Conservation (phyloP, 2,113 vertebrate species). For the Hylia prasina region DNA sequence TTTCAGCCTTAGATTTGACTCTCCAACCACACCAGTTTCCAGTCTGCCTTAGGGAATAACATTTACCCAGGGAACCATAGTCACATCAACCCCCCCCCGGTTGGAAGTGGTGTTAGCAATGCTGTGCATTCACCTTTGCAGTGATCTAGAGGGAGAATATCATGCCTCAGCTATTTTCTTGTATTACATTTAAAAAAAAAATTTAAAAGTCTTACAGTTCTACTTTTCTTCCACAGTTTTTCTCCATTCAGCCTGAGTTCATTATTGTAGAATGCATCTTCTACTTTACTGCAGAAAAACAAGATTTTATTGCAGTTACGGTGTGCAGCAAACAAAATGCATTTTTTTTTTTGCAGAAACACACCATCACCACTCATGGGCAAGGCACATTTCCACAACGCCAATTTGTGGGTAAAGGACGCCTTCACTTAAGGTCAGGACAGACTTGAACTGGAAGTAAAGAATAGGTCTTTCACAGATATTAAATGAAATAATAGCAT, state of each 20-base stretch:
- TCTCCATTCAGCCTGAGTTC: conserved; percentile 92
- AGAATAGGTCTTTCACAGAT: neutral
- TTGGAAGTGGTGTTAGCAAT: neutral
- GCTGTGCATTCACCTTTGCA: neutral
- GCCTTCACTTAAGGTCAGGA: neutral
- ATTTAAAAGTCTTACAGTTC: conserved; percentile 78
- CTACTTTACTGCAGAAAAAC: conserved; percentile 85
- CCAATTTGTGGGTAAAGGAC: neutral
- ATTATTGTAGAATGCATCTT: conserved; percentile 91
- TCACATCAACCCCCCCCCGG: neutral
- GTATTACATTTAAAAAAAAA: neutral
- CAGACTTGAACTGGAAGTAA: neutral
- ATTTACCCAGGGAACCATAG: neutral
- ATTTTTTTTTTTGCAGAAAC: neutral
- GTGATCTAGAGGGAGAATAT: neutral
- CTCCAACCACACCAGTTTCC: neutral
- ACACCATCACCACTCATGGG: neutral
- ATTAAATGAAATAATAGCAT: neutral
- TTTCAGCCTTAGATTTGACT: neutral
- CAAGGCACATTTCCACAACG: neutral
- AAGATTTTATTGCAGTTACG: conserved; percentile 43
- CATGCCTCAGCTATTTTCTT: neutral
- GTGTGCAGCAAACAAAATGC: neutral
- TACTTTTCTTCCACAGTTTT: conserved; percentile 94
- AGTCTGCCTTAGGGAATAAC: neutral